Percentiles rank a stretch among this genome's conserved stretches.
Conservation (phyloP, 2,113 vertebrate species). For the Phaetusa simplex region DNA sequence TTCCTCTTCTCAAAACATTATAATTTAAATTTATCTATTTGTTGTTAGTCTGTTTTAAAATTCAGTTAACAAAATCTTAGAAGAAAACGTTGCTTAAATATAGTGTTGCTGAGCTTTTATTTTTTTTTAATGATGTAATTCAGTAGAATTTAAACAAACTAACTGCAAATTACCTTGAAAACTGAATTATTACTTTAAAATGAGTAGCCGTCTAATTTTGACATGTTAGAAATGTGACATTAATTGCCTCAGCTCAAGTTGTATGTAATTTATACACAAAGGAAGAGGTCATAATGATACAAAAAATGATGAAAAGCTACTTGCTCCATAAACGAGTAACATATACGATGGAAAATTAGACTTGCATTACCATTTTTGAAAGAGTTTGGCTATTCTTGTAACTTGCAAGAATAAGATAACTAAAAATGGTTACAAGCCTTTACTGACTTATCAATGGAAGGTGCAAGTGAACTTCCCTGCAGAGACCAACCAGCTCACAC, state of each 20-base stretch:
- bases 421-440: neutral
- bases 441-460: neutral
- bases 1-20: neutral
- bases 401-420: neutral
- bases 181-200: neutral
- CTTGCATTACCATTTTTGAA: neutral
- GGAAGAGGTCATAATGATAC: neutral
- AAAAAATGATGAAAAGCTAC: neutral
- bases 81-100: neutral
- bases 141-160: neutral
- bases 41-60: neutral
- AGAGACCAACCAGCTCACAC: neutral
- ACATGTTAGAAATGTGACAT: neutral
- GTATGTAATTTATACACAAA: neutral
- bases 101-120: neutral
- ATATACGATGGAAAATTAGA: neutral
- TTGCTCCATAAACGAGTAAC: neutral
- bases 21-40: neutral
- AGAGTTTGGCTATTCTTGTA: neutral
- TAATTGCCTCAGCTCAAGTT: neutral
- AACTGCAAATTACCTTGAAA: neutral
- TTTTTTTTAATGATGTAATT: neutral
- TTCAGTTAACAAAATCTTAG: neutral
- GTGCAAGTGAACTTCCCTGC: neutral
- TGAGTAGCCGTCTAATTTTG: neutral